These are phyloP conservation scores for Ailurus styani DNA, from an alignment of 2,113 vertebrate genomes.

Conservation along the genomic window DNA sequence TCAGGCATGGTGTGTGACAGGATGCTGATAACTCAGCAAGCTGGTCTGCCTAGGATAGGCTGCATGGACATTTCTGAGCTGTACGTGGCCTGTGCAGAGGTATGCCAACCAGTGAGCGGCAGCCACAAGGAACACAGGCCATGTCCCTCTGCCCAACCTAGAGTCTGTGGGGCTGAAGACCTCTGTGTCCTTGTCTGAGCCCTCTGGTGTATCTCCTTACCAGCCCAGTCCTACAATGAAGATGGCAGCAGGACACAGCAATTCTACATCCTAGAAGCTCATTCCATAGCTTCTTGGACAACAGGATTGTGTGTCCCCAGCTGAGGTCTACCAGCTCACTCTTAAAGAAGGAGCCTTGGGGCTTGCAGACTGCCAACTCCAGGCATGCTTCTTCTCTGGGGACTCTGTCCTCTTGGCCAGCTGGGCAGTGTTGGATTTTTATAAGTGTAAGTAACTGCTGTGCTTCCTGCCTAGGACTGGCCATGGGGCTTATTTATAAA, in stretches of 20 bases:
- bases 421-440: neutral
- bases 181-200: neutral
- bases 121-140: neutral
- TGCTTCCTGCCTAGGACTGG: neutral
- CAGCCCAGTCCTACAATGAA: neutral
- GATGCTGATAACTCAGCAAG: neutral
- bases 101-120: fast-evolving
- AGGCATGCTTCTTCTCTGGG: neutral
- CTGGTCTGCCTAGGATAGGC: neutral
- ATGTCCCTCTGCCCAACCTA: neutral
- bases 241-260: neutral
- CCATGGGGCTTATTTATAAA: neutral
- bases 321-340: neutral
- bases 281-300: neutral
- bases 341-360: neutral
- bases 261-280: too few species aligned
- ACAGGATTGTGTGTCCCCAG: neutral
- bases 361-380: neutral
- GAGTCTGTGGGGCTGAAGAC: neutral
- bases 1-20: neutral
- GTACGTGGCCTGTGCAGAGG: neutral
- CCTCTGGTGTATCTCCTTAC: neutral
- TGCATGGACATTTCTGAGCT: neutral
- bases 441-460: neutral
- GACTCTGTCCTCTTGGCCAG: neutral